Percentiles rank a stretch among this genome's conserved stretches.
Evolutionary conservation across 2,797 vertebrate genomes (phyloP).

Genomic region (Pteropus rufus): DNA sequence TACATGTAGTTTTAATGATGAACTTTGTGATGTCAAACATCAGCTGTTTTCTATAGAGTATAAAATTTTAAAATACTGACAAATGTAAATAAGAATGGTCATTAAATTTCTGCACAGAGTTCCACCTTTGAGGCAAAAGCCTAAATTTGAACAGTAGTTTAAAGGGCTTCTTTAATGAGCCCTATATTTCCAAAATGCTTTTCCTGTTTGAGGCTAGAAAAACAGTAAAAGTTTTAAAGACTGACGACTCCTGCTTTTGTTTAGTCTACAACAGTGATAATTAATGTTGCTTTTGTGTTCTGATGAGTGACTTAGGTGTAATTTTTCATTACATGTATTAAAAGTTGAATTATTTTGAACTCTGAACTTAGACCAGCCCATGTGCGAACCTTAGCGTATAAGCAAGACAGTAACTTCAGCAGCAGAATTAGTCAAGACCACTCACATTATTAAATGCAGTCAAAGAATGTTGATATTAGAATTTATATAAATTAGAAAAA

Average conservation of each 20-base stretch:
- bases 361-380: constrained; percentile 47
- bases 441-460: constrained; percentile 11
- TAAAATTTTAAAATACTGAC: constrained; percentile 70
- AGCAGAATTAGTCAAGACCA: constrained; percentile 23
- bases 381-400: not conserved
- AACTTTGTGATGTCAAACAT: constrained; percentile 58
- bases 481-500: constrained; percentile 50
- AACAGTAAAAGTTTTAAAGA: constrained; percentile 76
- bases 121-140: constrained; percentile 43
- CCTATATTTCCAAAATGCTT: constrained; percentile 86
- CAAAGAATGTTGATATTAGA: not conserved
- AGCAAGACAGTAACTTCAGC: not conserved
- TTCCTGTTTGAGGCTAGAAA: constrained; percentile 83
- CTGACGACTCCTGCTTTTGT: constrained; percentile 84
- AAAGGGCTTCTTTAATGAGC: constrained; percentile 85
- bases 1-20: constrained; percentile 56
- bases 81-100: constrained; percentile 60
- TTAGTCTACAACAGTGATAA: constrained; percentile 83
- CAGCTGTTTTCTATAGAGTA: constrained; percentile 63
- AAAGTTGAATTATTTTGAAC: constrained; percentile 71
- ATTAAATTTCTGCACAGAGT: constrained; percentile 64
- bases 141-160: constrained; percentile 63
- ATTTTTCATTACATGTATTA: constrained; percentile 73
- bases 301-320: constrained; percentile 67
- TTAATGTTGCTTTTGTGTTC: constrained; percentile 76